Evolutionary conservation across 2,797 vertebrate genomes (phyloP), one percentile per base, ranked within the genome.

Genomic region (Acanthurus leucopareius): DNA sequence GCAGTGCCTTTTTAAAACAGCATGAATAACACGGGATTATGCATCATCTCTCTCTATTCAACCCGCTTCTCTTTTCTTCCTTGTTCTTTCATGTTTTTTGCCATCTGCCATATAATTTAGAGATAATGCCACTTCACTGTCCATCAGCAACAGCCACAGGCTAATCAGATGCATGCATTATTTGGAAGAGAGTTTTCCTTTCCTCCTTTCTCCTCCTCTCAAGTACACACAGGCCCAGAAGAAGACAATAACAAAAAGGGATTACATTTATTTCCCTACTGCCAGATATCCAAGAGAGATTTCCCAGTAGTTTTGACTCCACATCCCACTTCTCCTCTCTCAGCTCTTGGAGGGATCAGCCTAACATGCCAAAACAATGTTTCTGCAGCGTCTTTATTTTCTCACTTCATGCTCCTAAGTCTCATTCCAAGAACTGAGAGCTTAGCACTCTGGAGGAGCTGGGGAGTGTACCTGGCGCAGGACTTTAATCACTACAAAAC

Each of bases 401-500:
- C 82, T 81, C 77, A 60, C 74, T 86, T 73, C 45, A 53, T 67
- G 72, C 73, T 74, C 69, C 83, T 63, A 54, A 62, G 75, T 75
- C 77, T 84, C 66, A 54, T 75, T 90, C 89, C 82, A 85, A 87
- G 81, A 86, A 80, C 42, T 40, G 61, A 66, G 70, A 76, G 88
- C 73, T 88, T 69, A 88, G 82, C 77, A 65, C 63, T 35, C 75
- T 54, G 58, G 58, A 81, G 73, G 80, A 86, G 77, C 82, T 56
- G 44, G 73, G 85, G 83, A 82, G 72, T 61, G 52, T 87, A 87
- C 83, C 84, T 92, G 92, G 89, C 81, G 4, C 77, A 58, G 60
- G 70, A 82, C 77, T 80, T 75, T 82, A 91, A 91, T 91, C 86
- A 75, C 75, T 77, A 83, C 87, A 88, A 84, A 90, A 84, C 57